Percentiles rank a stretch among this genome's conserved stretches.
Conservation (phyloP, 1,140 invertebrate genomes). For the Whitmania pigra region DNA sequence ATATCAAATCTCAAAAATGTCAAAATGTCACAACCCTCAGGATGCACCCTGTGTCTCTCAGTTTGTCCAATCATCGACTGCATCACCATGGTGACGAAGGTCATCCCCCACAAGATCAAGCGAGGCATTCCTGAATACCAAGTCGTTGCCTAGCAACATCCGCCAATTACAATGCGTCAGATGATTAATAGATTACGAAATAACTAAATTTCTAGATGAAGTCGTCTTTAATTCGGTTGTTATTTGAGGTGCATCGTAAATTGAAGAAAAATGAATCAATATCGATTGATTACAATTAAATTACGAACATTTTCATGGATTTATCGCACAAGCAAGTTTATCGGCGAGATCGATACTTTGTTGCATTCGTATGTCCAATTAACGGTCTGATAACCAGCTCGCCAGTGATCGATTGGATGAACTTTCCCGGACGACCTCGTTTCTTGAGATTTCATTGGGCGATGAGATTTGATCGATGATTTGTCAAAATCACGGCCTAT, state of each 20-base stretch:
- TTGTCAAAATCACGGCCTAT: too few relatives aligned
- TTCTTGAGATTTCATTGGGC: too few relatives aligned
- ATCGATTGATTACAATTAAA: not conserved
- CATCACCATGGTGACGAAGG: slow-evolving; percentile 58
- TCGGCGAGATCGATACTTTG: not conserved
- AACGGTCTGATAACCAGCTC: too few relatives aligned
- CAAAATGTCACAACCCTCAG: slow-evolving; percentile 25
- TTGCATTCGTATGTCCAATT: too few relatives aligned
- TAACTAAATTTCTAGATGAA: not conserved
- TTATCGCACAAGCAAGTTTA: not conserved
- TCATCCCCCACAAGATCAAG: slow-evolving; percentile 40
- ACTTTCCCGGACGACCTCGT: too few relatives aligned
- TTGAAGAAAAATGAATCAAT: not conserved
- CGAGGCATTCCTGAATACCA: slow-evolving; percentile 33
- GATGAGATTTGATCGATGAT: too few relatives aligned
- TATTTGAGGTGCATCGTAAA: not conserved
- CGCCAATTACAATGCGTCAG: not conserved
- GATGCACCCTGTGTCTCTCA: slow-evolving; percentile 77
- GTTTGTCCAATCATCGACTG: slow-evolving; percentile 98
- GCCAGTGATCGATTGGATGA: too few relatives aligned
- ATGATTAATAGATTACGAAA: not conserved
- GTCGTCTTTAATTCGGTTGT: not conserved
- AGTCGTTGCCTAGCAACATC: not conserved
- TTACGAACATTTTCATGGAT: not conserved
- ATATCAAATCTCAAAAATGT: too few relatives aligned